phyloP scores from a whole-genome alignment of 2,797 vertebrate species.

The Anguilla pacifica region DNA sequence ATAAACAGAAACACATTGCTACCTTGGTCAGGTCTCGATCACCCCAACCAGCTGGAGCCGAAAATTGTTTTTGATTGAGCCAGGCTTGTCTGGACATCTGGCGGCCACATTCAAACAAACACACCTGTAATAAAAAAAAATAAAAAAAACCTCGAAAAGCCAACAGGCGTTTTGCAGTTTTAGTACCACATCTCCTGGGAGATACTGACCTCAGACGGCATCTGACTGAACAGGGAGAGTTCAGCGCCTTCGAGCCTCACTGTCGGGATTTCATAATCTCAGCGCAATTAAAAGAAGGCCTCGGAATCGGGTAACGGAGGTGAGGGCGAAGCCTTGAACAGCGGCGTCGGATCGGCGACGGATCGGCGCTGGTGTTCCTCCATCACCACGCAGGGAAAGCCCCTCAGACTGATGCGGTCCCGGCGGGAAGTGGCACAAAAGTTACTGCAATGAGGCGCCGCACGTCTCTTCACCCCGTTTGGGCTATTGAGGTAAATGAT shows the following conservation, averaged over 20 bases:
- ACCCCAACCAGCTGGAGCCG: constrained; percentile 60
- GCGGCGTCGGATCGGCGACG: neutral
- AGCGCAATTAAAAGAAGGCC: neutral
- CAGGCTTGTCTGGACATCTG: constrained; percentile 72
- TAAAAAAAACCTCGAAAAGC: neutral
- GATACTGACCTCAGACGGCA: neutral
- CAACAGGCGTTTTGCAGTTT: neutral
- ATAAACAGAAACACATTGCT: neutral
- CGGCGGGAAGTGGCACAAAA: neutral
- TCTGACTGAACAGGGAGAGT: neutral
- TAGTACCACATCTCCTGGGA: neutral
- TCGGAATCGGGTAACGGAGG: neutral
- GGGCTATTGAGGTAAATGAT: constrained; percentile 2
- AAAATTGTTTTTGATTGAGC: constrained; percentile 59
- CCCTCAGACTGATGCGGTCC: neutral
- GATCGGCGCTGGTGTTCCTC: neutral
- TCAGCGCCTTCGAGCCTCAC: neutral
- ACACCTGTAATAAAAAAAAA: constrained; percentile 40
- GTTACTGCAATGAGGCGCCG: neutral
- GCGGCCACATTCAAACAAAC: constrained; percentile 58
- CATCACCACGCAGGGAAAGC: neutral
- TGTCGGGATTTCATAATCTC: neutral
- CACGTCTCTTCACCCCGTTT: neutral
- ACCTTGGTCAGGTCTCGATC: constrained; percentile 46
- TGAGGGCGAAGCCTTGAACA: neutral